Percentiles rank a stretch among this genome's conserved stretches.
These are phyloP conservation scores for Phorcus lineatus DNA, from an alignment of 2,888 invertebrate species.

Conservation along the genomic window DNA sequence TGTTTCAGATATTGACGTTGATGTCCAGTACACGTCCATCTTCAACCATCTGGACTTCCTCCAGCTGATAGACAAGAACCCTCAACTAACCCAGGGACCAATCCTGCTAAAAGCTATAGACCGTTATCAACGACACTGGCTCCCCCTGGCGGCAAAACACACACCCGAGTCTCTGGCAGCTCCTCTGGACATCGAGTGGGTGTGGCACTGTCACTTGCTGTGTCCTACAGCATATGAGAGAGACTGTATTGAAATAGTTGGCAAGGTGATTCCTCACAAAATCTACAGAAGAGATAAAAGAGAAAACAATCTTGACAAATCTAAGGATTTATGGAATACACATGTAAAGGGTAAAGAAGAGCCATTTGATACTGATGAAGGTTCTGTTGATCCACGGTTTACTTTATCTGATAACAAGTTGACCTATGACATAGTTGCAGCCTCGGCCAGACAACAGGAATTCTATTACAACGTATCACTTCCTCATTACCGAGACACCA, in stretches of 20 bases:
- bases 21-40: constrained; percentile 28
- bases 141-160: constrained; percentile 74
- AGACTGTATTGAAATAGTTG: constrained; percentile 65
- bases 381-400: neutral
- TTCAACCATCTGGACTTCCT: constrained; percentile 63
- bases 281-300: constrained; percentile 67
- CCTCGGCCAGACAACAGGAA: constrained; percentile 75
- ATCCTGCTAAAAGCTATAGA: constrained; percentile 75
- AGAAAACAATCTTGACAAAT: constrained; percentile 60
- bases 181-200: constrained; percentile 77
- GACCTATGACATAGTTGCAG: constrained; percentile 74
- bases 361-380: constrained; percentile 49
- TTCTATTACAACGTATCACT: constrained; percentile 78
- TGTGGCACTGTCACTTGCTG: constrained; percentile 77
- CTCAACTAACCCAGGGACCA: constrained; percentile 63
- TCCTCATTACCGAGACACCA: constrained; percentile 76
- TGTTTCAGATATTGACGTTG: neutral
- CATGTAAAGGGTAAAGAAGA: constrained; percentile 42
- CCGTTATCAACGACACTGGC: constrained; percentile 76
- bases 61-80: constrained; percentile 53
- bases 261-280: constrained; percentile 75
- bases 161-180: constrained; percentile 72
- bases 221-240: constrained; percentile 69
- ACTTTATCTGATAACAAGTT: neutral
- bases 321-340: constrained; percentile 58